A percentile compares a stretch with the other conserved stretches of the same genome.
These are phyloP conservation scores for Drosophila malerkotliana DNA, from an alignment of 1,140 invertebrate species.

Conservation along the genomic window DNA sequence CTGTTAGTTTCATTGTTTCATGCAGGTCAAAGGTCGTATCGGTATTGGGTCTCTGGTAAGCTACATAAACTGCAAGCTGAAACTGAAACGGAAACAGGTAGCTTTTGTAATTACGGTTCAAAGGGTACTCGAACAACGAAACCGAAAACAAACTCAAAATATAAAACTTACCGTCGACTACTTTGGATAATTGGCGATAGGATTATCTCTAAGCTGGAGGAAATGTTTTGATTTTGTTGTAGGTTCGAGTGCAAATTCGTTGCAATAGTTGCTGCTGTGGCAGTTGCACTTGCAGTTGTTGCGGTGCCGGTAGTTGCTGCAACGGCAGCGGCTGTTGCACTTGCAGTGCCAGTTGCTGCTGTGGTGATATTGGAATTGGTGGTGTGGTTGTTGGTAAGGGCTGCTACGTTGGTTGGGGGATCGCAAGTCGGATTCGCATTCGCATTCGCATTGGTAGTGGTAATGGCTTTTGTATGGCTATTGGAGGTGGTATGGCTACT, in stretches of 20 bases:
- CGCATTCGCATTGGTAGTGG: slow-evolving; percentile 43
- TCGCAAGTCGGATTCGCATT: slow-evolving; percentile 34
- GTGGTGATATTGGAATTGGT: slow-evolving; percentile 32
- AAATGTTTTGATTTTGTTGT: slow-evolving; percentile 83
- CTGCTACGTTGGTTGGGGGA: slow-evolving; percentile 25
- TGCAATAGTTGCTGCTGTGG: slow-evolving; percentile 39
- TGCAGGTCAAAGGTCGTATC: slow-evolving; percentile 53
- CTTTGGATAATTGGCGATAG: slow-evolving; percentile 84
- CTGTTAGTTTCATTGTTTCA: slow-evolving; percentile 34
- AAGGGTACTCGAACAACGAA: slow-evolving; percentile 29
- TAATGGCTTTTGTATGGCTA: slow-evolving; percentile 52
- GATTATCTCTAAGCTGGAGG: slow-evolving; percentile 84
- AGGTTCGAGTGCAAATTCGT: slow-evolving; percentile 69
- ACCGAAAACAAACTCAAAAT: slow-evolving; percentile 54
- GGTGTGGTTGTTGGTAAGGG: slow-evolving; percentile 29
- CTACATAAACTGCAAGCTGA: slow-evolving; percentile 34
- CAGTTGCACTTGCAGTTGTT: slow-evolving; percentile 21
- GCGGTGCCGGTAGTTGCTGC: slow-evolving; percentile 30
- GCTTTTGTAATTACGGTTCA: slow-evolving; percentile 26
- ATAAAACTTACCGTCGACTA: slow-evolving; percentile 84
- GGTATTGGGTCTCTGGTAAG: slow-evolving; percentile 45
- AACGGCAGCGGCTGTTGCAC: slow-evolving; percentile 32
- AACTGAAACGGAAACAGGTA: slow-evolving; percentile 12
- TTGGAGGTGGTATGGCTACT: slow-evolving; percentile 56
- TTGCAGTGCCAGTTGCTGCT: slow-evolving; percentile 35